Evolutionary conservation across 2,888 invertebrate species (phyloP), one percentile per base, ranked within the genome.

Genomic region (Drosophila mercatorum): DNA sequence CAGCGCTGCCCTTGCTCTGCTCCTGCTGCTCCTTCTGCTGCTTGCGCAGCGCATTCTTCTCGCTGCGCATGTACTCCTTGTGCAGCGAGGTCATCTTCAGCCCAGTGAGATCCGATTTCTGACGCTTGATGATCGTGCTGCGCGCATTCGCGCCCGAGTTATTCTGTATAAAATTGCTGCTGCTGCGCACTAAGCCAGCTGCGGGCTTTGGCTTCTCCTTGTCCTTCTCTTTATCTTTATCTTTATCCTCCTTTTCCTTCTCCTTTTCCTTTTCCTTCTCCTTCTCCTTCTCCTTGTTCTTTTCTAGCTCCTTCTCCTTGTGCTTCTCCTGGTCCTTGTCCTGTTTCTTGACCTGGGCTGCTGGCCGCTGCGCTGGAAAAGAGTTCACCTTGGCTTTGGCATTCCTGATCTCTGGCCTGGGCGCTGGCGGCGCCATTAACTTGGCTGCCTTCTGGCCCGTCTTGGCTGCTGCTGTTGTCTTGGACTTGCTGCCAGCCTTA

Each of bases 31-130:
- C 83, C 66, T 75, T 81, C 14, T 85, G 83, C 44, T 87, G 88
- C 11, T 89, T 89, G 43, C 90, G 78, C 46, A 81, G 44, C 0
- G 91, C 91, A 17, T 90, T 83, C 81, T 93, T 93, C 73, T 93
- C 93, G 66, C 91, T 92, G 0, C 92, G 89, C 90, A 93, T 91
- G 66, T 92, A 93, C 66, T 93, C 93, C 74, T 92, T 93, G 69
- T 92, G 92, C 49, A 93, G 65, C 0, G 92, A 92, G 1, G 92
- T 93, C 78, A 93, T 94, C 90, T 94, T 95, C 0, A 95, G 89
- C 0, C 95, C 95, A 0, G 95, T 95, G 0, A 95, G 93, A 78
- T 95, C 95, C 0, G 95, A 95, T 82, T 95, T 95, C 80, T 95
- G 95, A 2, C 95, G 83, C 68, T 93, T 93, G 7, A 92, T 92